A percentile compares a stretch with the other conserved stretches of the same genome.
Conservation (phyloP, 1,140 invertebrate genomes). For the Papilio polyxenes region DNA sequence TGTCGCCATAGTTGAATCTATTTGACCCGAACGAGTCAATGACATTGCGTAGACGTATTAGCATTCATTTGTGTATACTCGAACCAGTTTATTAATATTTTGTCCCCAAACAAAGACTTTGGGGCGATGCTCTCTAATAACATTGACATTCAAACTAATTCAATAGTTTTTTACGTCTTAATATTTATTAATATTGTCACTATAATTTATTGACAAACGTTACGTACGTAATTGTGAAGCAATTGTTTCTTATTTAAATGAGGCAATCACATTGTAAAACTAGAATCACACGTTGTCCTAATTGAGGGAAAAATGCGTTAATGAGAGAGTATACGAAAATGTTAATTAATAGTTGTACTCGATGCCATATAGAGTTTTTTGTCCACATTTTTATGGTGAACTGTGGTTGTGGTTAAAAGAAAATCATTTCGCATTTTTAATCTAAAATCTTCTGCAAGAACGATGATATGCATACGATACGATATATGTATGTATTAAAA, state of each 20-base stretch:
- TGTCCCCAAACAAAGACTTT: slow-evolving; percentile 19
- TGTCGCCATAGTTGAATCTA: slow-evolving; percentile 7
- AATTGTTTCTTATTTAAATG: not conserved
- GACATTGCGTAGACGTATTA: slow-evolving; percentile 14
- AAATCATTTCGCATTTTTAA: too few species aligned
- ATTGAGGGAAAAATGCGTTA: not conserved
- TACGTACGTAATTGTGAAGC: not conserved
- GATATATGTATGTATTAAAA: too few species aligned
- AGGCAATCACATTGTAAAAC: not conserved
- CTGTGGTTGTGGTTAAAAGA: too few species aligned
- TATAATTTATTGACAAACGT: slow-evolving; percentile 11
- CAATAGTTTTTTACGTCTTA: not conserved
- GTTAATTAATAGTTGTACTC: not conserved
- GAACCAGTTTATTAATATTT: slow-evolving; percentile 1
- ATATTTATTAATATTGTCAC: not conserved
- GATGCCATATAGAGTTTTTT: not conserved
- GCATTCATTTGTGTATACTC: not conserved
- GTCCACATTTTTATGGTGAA: not conserved
- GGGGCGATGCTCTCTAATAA: slow-evolving; percentile 1
- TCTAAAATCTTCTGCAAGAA: too few species aligned
- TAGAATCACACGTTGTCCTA: not conserved
- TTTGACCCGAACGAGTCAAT: slow-evolving; percentile 9
- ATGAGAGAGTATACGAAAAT: not conserved
- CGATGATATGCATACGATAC: too few species aligned
- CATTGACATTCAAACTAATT: not conserved